Evolutionary conservation across 2,888 invertebrate species (phyloP), one percentile per base, ranked within the genome.

Genomic region (Andrena fulva): DNA sequence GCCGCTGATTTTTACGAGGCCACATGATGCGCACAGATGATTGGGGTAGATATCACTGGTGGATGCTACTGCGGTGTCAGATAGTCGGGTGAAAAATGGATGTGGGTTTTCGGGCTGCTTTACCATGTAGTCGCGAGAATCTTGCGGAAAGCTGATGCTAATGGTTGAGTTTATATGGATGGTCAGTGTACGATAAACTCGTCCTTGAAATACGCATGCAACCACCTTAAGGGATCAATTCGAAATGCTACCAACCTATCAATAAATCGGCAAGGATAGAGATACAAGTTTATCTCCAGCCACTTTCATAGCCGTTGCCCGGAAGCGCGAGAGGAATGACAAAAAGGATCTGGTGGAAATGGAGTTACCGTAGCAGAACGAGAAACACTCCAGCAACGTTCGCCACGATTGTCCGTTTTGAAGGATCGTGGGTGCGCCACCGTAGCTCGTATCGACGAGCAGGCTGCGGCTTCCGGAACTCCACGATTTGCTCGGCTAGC

Each of bases 381-480:
- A 80, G 4, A 75, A 73, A 42, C 33, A 29, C 52, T 67, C 33
- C 27, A 20, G 12, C 52, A 35, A 66, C 29, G n/a, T n/a, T 64
- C n/a, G 8, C 27, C 50, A 8, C 48, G 71, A 83, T 72, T 73
- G 87, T 84, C 79, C 85, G 85, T 87, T 91, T 89, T 84, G 87
- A 90, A 82, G 89, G 90, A 90, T 90, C 83, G 87, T 87, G 90
- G 92, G 92, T 89, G 91, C 87, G 91, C 89, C 91, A 77, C 80
- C 69, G 80, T 69, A 73, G 79, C 85, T 87, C 87, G 80, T 86
- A 88, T 88, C 87, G 86, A 68, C 84, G 85, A 82, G 86, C 86
- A 79, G 71, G 89, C 85, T 84, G 88, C 79, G 80, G 79, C 89
- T 90, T 91, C 92, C 91, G 91, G 90, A 89, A 90, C 85, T 68